phyloP scores from a whole-genome alignment of 2,113 vertebrate species.

The Boulengeromyrus knoepffleri region DNA sequence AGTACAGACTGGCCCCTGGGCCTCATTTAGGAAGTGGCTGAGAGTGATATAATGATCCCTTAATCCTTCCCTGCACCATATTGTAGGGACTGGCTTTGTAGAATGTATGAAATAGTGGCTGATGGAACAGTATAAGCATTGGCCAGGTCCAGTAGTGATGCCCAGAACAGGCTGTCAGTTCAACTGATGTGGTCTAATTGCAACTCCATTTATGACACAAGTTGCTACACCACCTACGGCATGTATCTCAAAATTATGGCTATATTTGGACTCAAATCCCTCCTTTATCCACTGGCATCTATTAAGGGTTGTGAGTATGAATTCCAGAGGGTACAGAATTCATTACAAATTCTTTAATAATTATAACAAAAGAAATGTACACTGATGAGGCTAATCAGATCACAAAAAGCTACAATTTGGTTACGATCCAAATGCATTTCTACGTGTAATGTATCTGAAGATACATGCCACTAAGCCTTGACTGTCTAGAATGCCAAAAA shows the following conservation, averaged over 20 bases:
- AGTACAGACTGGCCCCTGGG: not conserved
- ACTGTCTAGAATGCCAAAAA: not conserved
- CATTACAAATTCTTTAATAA: not conserved
- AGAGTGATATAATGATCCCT: not conserved
- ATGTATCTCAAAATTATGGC: not conserved
- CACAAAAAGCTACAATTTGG: constrained; percentile 4
- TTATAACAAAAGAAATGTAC: not conserved
- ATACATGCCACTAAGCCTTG: not conserved
- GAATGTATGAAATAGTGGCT: not conserved
- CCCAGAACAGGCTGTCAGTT: not conserved
- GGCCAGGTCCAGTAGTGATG: not conserved
- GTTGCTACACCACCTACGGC: not conserved
- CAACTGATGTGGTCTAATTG: not conserved
- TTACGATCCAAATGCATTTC: constrained; percentile 27
- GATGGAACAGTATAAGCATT: not conserved
- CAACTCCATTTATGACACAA: not conserved
- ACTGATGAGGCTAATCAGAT: not conserved
- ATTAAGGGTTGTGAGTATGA: not conserved
- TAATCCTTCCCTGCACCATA: not conserved
- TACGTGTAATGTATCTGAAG: constrained; percentile 27
- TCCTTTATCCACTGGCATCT: not conserved
- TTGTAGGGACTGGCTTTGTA: not conserved
- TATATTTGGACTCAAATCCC: not conserved
- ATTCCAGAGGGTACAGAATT: not conserved
- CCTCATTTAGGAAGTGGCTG: not conserved